Evolutionary conservation across 2,113 vertebrate species (phyloP), one percentile per base, ranked within the genome.

Genomic region (Mustela lutreola): DNA sequence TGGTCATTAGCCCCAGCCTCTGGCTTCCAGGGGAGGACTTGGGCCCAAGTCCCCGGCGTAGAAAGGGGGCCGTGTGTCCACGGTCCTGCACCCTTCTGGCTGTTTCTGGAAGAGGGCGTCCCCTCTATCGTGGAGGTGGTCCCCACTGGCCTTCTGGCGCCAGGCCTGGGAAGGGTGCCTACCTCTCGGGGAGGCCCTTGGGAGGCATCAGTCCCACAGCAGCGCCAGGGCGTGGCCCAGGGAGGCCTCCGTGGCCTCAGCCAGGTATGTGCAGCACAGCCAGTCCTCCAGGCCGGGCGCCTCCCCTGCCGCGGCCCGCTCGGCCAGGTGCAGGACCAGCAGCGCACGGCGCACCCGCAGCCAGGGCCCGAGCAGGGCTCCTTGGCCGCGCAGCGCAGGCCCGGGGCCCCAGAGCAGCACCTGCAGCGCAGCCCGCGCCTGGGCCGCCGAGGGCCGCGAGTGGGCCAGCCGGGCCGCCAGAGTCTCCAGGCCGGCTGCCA

Each of bases 401-500:
- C 94, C 98, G 0, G 99, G 99, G 0, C 99, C 99, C 99, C 99
- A 99, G 91, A 99, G 99, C 92, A 99, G 97, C 31, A 97, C 98
- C 98, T 99, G 99, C 91, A 99, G 98, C 18, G 98, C 97, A 18
- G n/a, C 86, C 79, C 96, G 97, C 0, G 96, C 96, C 93, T 93
- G 96, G 76, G 99, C 98, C 33, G 94, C 89, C 53, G 98, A 58
- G 99, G 99, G 9, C 98, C 97, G 0, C 2, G 33, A 1, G 90
- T 97, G 76, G 98, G 99, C 26, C 97, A 98, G 83, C 98, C 98
- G 89, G 79, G 84, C 36, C 10, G 96, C 36, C 94, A 97, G 92
- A 94, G 81, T 76, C 95, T 88, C 11, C 75, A 97, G 85, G 86
- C 86, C 90, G 0, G 0, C 0, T 18, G 98, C 21, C 95, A 96